Base-by-base conservation (phyloP, 2,113 vertebrate species). In the Syngnathus typhle region DNA sequence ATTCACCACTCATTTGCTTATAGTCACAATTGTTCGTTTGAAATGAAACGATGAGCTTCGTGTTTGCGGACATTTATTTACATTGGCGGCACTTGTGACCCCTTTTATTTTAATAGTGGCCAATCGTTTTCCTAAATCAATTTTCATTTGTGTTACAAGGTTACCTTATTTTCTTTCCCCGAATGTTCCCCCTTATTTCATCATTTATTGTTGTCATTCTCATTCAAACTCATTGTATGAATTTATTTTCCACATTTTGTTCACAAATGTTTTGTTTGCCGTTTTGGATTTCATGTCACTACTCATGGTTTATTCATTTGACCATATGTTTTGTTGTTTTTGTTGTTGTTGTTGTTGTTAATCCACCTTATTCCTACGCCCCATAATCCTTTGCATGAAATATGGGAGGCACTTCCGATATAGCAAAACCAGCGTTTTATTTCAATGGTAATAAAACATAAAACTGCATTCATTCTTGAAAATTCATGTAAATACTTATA, bases 221-320 rank as follows among this genome's bases (percentile, higher is more conserved):
- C 6, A 37, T 72, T 0, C n/a, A 60, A 27, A 64, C 41, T 46
- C 1, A 69, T 61, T 68, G 38, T 69, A 2, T 38, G 21, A 21
- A 62, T 64, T 67, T 75, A 58, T 49, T 49, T 46, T 51, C 21
- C 27, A 65, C 54, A 44, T 69, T 18, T 5, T 68, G 44, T 75
- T 74, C 60, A 44, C 71, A 56, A 72, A 71, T 82, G 60, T 71
- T 73, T 47, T 80, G 49, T 78, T 1, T 75, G 82, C 67, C 43
- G 27, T 75, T 73, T 73, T 1, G 5, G 62, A 49, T 74, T 77
- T 71, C 54, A 77, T 80, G 11, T 65, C 58, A 72, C 64, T 75
- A 12, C 4, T 59, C 10, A 56, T 59, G 65, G 6, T 79, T 60
- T 67, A 65, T 70, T 60, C 51, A 46, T 54, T 77, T 32, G 4